phyloP scores from a whole-genome alignment of 2,113 vertebrate genomes.

The Genyomyrus donnyi region DNA sequence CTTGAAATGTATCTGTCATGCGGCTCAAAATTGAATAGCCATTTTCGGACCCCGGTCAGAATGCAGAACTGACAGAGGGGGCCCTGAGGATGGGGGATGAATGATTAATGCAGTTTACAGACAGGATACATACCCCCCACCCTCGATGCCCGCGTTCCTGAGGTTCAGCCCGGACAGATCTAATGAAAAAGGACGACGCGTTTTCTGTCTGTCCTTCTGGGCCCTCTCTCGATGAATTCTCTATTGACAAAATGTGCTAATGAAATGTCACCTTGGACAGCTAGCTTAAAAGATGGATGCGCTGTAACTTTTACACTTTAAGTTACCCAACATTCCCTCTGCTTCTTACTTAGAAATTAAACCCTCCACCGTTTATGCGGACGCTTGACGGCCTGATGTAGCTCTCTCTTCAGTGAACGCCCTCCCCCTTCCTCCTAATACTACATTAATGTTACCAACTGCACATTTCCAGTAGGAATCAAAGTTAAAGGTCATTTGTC shows the following conservation, averaged over 20 bases:
- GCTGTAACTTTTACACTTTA: constrained; percentile 74
- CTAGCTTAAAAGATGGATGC: constrained; percentile 76
- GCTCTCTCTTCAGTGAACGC: background rate
- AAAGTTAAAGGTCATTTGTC: constrained; percentile 9
- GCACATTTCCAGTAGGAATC: constrained; percentile 9
- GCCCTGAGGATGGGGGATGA: constrained; percentile 53
- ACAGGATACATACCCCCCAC: constrained; percentile 57
- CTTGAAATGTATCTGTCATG: constrained; percentile 75
- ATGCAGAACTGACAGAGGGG: constrained; percentile 58
- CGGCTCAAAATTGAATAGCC: constrained; percentile 68
- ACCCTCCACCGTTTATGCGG: constrained; percentile 33
- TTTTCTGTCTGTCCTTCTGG: constrained; percentile 60
- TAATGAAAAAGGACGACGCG: constrained; percentile 78
- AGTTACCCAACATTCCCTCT: constrained; percentile 30
- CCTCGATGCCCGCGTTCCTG: constrained; percentile 46
- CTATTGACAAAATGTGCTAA: constrained; percentile 87
- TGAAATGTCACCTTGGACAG: constrained; percentile 89
- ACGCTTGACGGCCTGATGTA: constrained; percentile 18
- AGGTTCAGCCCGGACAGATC: constrained; percentile 67
- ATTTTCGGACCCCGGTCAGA: constrained; percentile 57
- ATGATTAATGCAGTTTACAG: constrained; percentile 81
- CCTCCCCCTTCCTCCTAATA: background rate
- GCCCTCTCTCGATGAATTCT: constrained; percentile 66
- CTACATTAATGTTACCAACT: constrained; percentile 4
- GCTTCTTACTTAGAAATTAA: constrained; percentile 31